Percentiles rank a stretch among this genome's conserved stretches.
phyloP scores from a whole-genome alignment of 1,140 invertebrate species.

The Zaprionus kolodkinae region DNA sequence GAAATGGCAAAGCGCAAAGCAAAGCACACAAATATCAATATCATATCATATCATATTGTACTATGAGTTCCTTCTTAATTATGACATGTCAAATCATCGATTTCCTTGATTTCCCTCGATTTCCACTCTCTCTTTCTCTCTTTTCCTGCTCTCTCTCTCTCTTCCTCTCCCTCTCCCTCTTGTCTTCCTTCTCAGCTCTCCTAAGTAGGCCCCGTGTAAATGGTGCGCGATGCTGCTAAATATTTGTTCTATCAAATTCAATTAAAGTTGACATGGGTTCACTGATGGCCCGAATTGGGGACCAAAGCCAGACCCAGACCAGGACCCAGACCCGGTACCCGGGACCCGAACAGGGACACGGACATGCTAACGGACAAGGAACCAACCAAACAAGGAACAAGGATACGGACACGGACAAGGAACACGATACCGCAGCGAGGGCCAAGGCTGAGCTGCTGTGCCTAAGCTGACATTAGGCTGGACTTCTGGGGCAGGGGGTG shows the following conservation, averaged over 20 bases:
- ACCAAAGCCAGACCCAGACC: neutral
- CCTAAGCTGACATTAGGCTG: conserved; percentile 35
- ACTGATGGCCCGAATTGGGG: conserved; percentile 42
- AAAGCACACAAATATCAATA: neutral
- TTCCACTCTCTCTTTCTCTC: neutral
- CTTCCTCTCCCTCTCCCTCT: neutral
- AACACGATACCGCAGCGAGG: neutral
- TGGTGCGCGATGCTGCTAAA: conserved; percentile 63
- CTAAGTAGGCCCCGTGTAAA: conserved; percentile 52
- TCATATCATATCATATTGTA: neutral
- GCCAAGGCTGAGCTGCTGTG: conserved; percentile 24
- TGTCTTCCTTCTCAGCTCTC: neutral
- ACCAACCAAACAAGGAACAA: neutral
- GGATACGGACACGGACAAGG: neutral
- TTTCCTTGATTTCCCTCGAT: neutral
- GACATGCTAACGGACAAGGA: neutral
- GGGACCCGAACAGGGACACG: neutral
- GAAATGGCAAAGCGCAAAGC: neutral
- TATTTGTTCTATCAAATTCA: conserved; percentile 81
- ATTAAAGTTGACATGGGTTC: conserved; percentile 81
- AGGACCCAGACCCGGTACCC: neutral
- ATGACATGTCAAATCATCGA: conserved; percentile 40
- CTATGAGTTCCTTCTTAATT: conserved; percentile 18
- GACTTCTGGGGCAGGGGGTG: too few relatives aligned
- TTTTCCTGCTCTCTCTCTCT: conserved; percentile 3